phyloP scores from a whole-genome alignment of 2,888 invertebrate genomes.

The Fabriciana adippe region DNA sequence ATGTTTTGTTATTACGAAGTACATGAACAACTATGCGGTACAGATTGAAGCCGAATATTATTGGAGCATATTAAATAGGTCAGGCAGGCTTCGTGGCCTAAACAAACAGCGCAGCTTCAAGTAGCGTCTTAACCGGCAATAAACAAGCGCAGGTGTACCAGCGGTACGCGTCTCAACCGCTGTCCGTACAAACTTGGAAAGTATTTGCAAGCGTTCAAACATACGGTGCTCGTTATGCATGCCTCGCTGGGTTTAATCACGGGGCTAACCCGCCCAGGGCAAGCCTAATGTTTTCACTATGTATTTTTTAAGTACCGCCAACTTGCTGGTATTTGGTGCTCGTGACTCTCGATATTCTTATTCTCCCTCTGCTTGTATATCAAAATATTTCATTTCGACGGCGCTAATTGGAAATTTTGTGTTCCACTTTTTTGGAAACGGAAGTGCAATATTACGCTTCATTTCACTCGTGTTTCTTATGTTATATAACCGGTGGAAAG shows the following conservation, averaged over 20 bases:
- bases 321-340: conserved; percentile 52
- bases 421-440: conserved; percentile 36
- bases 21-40: conserved; percentile 25
- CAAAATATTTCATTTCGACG: conserved; percentile 49
- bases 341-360: conserved; percentile 44
- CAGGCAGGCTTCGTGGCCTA: conserved; percentile 57
- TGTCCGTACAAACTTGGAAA: conserved; percentile 67
- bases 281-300: conserved; percentile 76
- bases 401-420: conserved; percentile 50
- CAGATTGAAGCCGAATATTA: conserved; percentile 56
- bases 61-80: conserved; percentile 67
- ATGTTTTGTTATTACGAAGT: background rate
- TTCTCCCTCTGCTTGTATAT: conserved; percentile 39
- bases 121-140: conserved; percentile 63
- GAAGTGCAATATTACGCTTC: conserved; percentile 26
- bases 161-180: conserved; percentile 53
- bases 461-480: conserved; percentile 29
- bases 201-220: conserved; percentile 78
- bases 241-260: conserved; percentile 80
- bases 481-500: conserved; percentile 8
- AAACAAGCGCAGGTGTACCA: conserved; percentile 73
- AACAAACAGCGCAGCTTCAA: conserved; percentile 64
- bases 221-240: conserved; percentile 77
- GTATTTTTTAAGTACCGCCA: conserved; percentile 75
- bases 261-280: conserved; percentile 67